Conservation (phyloP, 2,888 invertebrate genomes). For the Unio pictorum region DNA sequence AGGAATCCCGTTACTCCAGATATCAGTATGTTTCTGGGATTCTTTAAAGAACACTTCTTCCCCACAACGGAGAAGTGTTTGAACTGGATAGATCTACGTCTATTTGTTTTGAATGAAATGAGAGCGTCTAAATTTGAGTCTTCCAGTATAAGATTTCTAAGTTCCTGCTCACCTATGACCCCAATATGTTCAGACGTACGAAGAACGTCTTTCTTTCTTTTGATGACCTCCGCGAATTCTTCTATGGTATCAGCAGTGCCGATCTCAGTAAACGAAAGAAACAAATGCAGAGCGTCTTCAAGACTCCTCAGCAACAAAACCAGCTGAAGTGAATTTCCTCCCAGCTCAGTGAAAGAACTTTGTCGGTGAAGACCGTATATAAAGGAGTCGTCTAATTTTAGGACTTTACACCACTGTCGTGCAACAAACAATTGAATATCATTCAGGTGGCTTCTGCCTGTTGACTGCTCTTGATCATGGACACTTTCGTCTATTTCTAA, state of each 20-base stretch:
- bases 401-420: slow-evolving; percentile 39
- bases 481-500: slow-evolving; percentile 43
- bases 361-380: slow-evolving; percentile 38
- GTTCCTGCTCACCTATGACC: slow-evolving; percentile 20
- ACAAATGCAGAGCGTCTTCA: slow-evolving; percentile 33
- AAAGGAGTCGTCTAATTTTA: slow-evolving; percentile 39
- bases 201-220: slow-evolving; percentile 31
- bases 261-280: slow-evolving; percentile 46
- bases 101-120: slow-evolving; percentile 21
- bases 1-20: slow-evolving; percentile 54
- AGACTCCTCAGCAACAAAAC: slow-evolving; percentile 41
- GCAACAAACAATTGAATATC: slow-evolving; percentile 44
- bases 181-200: slow-evolving; percentile 14
- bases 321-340: slow-evolving; percentile 56
- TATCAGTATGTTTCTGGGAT: slow-evolving; percentile 41
- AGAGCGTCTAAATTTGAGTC: slow-evolving; percentile 35
- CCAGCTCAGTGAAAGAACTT: slow-evolving; percentile 53
- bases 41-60: slow-evolving; percentile 15
- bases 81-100: slow-evolving; percentile 33
- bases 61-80: too few relatives aligned
- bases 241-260: slow-evolving; percentile 47
- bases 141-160: slow-evolving; percentile 31
- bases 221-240: slow-evolving; percentile 43
- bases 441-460: slow-evolving; percentile 41
- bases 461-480: slow-evolving; percentile 19